phyloP scores from a whole-genome alignment of 2,113 vertebrate species.

The Myotis yumanensis region DNA sequence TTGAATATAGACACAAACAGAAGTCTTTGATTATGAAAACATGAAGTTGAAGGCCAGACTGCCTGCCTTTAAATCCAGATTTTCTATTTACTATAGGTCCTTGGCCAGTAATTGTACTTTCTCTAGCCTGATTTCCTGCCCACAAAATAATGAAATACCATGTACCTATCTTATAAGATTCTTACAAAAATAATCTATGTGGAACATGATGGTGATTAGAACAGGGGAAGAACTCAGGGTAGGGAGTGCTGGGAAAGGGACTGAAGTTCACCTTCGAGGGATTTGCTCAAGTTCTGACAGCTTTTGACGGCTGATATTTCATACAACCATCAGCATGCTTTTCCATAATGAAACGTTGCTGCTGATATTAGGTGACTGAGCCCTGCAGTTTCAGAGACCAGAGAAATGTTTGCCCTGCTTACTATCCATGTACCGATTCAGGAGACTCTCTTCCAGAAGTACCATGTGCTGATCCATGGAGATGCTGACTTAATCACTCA shows the following conservation, averaged over 20 bases:
- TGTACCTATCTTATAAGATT: not conserved
- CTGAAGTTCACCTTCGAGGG: not conserved
- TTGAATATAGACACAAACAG: not conserved
- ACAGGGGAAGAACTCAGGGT: not conserved
- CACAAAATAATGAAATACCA: not conserved
- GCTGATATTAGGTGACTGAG: not conserved
- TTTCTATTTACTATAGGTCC: not conserved
- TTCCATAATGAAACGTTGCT: not conserved
- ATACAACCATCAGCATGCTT: not conserved
- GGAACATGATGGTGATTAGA: not conserved
- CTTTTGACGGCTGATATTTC: not conserved
- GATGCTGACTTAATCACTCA: not conserved
- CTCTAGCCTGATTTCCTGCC: not conserved
- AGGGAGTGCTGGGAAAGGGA: not conserved
- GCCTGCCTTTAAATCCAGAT: not conserved
- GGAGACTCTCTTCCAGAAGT: not conserved
- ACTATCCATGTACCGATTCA: not conserved
- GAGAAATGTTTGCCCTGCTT: not conserved
- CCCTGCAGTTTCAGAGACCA: not conserved
- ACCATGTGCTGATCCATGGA: not conserved
- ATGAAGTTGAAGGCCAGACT: not conserved
- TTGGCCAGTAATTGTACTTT: not conserved
- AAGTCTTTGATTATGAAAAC: not conserved
- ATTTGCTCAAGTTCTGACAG: not conserved
- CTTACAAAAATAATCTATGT: not conserved